Evolutionary conservation across 2,113 vertebrate species (phyloP).

Genomic region (Cettia cetti): DNA sequence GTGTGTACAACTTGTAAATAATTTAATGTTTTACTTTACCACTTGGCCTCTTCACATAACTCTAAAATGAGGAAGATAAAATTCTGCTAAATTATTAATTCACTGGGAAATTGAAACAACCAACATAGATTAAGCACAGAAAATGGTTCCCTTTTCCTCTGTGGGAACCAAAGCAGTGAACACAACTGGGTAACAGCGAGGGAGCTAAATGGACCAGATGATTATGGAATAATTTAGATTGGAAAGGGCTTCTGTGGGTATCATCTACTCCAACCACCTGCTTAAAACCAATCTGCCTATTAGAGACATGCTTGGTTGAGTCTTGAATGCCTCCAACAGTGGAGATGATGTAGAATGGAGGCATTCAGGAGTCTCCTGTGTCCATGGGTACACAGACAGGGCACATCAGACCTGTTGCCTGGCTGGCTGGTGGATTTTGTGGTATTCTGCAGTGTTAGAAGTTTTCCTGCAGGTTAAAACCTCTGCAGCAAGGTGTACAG

Average conservation of each 20-base stretch:
- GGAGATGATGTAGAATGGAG: background rate
- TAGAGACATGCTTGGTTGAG: background rate
- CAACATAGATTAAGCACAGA: background rate
- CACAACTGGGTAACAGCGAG: background rate
- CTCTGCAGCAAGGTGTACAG: background rate
- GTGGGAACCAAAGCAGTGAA: slow-evolving; percentile 1
- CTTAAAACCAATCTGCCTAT: background rate
- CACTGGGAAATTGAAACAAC: slow-evolving; percentile 17
- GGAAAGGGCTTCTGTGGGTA: background rate
- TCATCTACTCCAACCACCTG: background rate
- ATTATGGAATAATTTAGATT: background rate
- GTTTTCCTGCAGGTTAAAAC: background rate
- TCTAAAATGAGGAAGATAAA: slow-evolving; percentile 3
- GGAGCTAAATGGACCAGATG: background rate
- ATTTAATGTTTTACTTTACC: slow-evolving; percentile 31
- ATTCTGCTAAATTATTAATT: slow-evolving; percentile 49
- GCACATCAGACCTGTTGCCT: background rate
- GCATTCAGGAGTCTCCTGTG: background rate
- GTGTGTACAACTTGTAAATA: slow-evolving; percentile 3
- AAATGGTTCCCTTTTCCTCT: background rate
- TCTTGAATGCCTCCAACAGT: background rate
- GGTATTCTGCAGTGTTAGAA: background rate
- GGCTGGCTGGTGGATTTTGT: background rate
- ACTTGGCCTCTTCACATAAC: background rate
- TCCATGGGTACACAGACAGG: background rate